Percentiles rank a stretch among this genome's conserved stretches.
Evolutionary conservation across 2,113 vertebrate genomes (phyloP).

Genomic region (Pongo pygmaeus): DNA sequence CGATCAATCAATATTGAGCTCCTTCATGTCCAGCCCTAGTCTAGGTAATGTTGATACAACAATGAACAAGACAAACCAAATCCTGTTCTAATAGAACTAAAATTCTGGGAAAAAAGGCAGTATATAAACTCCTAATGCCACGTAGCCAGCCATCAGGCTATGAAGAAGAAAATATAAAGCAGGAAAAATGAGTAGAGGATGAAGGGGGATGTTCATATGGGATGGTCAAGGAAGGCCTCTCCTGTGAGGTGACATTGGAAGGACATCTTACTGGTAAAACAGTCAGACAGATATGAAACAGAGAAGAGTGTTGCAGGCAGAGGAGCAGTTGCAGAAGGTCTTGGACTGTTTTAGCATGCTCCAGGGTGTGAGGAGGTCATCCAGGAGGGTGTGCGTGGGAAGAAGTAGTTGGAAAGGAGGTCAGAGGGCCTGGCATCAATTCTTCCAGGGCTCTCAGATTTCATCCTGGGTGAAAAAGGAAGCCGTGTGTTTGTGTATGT

Average conservation of each 20-base stretch:
- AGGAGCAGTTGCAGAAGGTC: neutral
- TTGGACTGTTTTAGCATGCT: neutral
- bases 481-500: too few species aligned
- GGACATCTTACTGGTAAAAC: neutral
- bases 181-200: neutral
- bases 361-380: neutral
- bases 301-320: neutral
- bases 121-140: neutral
- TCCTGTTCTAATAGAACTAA: neutral
- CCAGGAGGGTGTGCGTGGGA: rapidly evolving
- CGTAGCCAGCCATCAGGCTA: too few species aligned
- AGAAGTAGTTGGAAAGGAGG: neutral
- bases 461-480: too few species aligned
- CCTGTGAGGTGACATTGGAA: too few species aligned
- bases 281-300: rapidly evolving
- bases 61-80: neutral
- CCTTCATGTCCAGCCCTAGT: neutral
- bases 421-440: rapidly evolving
- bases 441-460: too few species aligned
- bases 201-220: neutral
- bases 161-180: too few species aligned
- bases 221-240: neutral
- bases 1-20: neutral
- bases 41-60: neutral
- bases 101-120: neutral